These are phyloP conservation scores for Progne subis DNA, from an alignment of 2,113 vertebrate species.

Conservation along the genomic window DNA sequence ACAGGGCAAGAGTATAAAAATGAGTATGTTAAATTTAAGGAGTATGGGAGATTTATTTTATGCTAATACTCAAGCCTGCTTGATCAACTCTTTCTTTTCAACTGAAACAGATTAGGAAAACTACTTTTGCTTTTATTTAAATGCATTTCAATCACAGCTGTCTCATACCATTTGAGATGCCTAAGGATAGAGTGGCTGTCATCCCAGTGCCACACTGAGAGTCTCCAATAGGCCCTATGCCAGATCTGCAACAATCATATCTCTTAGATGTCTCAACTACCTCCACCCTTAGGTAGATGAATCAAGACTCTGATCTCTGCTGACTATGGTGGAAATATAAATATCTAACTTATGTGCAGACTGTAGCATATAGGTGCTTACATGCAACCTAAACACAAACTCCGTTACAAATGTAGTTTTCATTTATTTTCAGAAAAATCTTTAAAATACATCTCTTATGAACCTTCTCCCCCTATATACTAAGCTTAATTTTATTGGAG, in stretches of 20 bases:
- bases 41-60: not conserved
- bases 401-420: accelerated
- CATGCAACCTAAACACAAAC: not conserved
- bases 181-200: not conserved
- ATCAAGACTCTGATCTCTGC: not conserved
- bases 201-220: not conserved
- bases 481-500: not conserved
- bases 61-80: not conserved
- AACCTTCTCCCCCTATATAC: not conserved
- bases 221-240: not conserved
- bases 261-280: not conserved
- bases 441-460: not conserved
- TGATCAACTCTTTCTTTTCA: not conserved
- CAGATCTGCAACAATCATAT: not conserved
- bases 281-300: not conserved
- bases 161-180: not conserved
- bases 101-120: not conserved
- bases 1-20: not conserved
- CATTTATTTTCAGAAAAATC: not conserved
- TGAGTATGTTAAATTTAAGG: accelerated
- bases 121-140: not conserved
- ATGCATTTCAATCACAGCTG: not conserved
- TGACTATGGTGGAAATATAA: not conserved
- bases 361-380: not conserved
- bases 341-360: not conserved